Conservation (phyloP, 1,140 invertebrate species). For the Caenorhabditis remanei region DNA sequence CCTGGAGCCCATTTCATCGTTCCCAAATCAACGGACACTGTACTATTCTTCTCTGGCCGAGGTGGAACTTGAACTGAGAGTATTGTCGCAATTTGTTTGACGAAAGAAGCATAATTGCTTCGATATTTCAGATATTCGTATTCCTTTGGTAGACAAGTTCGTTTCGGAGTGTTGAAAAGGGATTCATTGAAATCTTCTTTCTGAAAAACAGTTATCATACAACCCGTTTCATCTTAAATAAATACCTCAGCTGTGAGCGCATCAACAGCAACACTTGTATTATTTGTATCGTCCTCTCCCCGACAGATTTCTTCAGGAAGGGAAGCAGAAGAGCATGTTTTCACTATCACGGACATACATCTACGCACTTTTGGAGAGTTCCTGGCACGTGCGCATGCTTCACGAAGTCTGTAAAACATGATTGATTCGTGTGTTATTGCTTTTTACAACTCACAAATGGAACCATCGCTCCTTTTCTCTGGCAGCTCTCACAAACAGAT, state of each 20-base stretch:
- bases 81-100: conserved; percentile 35
- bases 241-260: conserved; percentile 26
- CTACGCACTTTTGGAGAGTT: conserved; percentile 14
- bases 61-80: conserved; percentile 23
- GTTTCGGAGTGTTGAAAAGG: conserved; percentile 16
- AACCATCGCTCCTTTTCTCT: conserved; percentile 92
- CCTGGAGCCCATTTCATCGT: conserved; percentile 63
- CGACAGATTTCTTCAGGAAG: conserved; percentile 25
- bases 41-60: conserved; percentile 51
- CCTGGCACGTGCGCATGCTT: conserved; percentile 64
- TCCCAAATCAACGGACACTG: conserved; percentile 59
- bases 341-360: conserved; percentile 11
- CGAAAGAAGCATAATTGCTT: conserved; percentile 10
- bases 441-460: conserved; percentile 78
- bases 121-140: conserved; percentile 38
- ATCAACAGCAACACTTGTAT: conserved; percentile 40
- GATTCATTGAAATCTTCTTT: conserved; percentile 36
- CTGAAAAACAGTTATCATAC: background rate
- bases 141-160: background rate
- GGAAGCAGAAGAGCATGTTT: conserved; percentile 15
- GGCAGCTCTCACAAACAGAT: conserved; percentile 86
- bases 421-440: conserved; percentile 53
- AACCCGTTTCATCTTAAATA: background rate
- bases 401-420: conserved; percentile 67
- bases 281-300: background rate